phyloP scores from a whole-genome alignment of 1,140 invertebrate species.

The Lanistes nyassanus region DNA sequence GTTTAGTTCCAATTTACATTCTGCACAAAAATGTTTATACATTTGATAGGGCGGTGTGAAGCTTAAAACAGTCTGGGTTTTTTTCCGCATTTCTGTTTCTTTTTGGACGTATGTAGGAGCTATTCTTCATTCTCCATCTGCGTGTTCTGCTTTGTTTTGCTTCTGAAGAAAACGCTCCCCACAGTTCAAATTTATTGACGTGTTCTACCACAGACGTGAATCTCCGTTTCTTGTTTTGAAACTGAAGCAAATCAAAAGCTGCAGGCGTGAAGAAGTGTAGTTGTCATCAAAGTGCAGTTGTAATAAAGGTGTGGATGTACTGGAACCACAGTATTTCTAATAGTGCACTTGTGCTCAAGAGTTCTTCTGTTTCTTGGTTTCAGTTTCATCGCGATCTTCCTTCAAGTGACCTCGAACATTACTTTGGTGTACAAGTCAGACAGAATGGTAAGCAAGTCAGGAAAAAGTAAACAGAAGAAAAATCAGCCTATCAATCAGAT shows the following conservation, averaged over 20 bases:
- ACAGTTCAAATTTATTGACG: neutral
- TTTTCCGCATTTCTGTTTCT: no score
- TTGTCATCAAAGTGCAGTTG: neutral
- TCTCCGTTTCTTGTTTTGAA: neutral
- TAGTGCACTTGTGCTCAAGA: neutral
- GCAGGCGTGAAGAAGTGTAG: neutral
- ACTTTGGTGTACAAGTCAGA: slow-evolving; percentile 9
- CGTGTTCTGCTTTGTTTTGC: no score
- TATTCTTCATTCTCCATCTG: no score
- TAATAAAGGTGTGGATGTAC: no score
- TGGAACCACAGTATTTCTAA: neutral
- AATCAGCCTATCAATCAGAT: no score
- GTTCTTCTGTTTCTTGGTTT: neutral
- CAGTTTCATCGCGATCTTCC: slow-evolving; percentile 4
- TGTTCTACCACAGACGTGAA: neutral
- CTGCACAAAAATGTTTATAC: no score
- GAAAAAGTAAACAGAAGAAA: neutral
- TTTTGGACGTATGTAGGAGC: no score
- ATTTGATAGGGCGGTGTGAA: no score
- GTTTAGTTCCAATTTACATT: no score
- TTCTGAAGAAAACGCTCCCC: no score
- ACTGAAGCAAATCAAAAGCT: neutral
- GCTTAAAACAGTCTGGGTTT: no score
- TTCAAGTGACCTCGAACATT: neutral
- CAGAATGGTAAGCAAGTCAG: slow-evolving; percentile 3